A percentile compares a stretch with the other conserved stretches of the same genome.
Evolutionary conservation across 2,113 vertebrate genomes (phyloP).

Genomic region (Corythaeola cristata): DNA sequence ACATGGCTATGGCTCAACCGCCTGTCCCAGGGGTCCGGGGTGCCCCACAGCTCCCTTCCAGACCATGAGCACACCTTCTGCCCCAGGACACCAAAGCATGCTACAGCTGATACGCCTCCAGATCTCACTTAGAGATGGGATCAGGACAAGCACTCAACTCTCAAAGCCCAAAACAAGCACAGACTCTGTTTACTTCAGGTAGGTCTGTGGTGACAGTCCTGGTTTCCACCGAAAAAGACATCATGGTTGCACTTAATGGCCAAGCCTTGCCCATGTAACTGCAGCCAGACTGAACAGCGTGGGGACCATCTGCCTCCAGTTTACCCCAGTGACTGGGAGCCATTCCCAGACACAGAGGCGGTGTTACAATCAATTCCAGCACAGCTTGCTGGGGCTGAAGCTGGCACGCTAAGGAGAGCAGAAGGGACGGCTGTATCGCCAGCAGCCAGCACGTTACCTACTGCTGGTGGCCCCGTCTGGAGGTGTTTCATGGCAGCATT

Average conservation of each 20-base stretch:
- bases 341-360: neutral
- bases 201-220: neutral
- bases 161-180: neutral
- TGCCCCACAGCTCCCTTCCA: neutral
- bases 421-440: neutral
- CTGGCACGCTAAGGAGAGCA: neutral
- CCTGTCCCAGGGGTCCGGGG: neutral
- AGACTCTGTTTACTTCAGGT: neutral
- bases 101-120: neutral
- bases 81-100: neutral
- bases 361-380: neutral
- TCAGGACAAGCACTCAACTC: neutral
- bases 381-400: neutral
- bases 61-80: neutral
- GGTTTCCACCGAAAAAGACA: neutral
- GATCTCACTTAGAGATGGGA: neutral
- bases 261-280: neutral
- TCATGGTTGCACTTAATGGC: neutral
- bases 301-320: neutral
- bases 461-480: neutral
- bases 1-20: fast-evolving
- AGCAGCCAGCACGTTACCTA: neutral
- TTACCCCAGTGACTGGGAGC: neutral
- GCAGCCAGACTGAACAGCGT: neutral
- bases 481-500: neutral